These are phyloP conservation scores for Melitaea athalia DNA, from an alignment of 2,888 invertebrate genomes.

Conservation along the genomic window DNA sequence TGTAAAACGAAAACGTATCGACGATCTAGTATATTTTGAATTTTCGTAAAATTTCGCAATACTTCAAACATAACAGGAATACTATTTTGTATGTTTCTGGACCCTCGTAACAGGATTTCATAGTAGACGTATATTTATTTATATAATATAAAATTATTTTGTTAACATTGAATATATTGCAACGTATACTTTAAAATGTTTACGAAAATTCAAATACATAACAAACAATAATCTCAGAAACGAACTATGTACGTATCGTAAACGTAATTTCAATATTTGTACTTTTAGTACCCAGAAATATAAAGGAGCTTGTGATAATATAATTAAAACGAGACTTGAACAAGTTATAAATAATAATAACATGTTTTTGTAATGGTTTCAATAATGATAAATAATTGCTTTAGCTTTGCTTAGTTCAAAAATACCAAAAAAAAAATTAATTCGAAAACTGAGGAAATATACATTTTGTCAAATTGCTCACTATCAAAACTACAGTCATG, in stretches of 20 bases:
- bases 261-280: constrained; percentile 41
- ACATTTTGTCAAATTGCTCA: no score
- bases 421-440: not conserved
- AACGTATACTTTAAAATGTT: not conserved
- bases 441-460: no score
- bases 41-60: not conserved
- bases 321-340: constrained; percentile 18
- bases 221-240: constrained; percentile 26
- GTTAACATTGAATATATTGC: not conserved
- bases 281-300: constrained; percentile 49
- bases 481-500: no score
- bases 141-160: not conserved
- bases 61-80: no score
- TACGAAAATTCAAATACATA: constrained; percentile 21
- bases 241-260: constrained; percentile 14
- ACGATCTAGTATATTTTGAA: not conserved
- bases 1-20: not conserved
- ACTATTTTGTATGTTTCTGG: no score
- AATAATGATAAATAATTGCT: not conserved
- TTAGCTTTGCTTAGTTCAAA: not conserved
- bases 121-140: no score
- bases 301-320: constrained; percentile 23
- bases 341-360: constrained; percentile 37
- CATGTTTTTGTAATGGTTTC: not conserved
- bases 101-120: no score